Percentiles rank a stretch among this genome's conserved stretches.
These are phyloP conservation scores for Paracyprichromis sp. DNA, from an alignment of 2,113 vertebrate species.

Conservation along the genomic window DNA sequence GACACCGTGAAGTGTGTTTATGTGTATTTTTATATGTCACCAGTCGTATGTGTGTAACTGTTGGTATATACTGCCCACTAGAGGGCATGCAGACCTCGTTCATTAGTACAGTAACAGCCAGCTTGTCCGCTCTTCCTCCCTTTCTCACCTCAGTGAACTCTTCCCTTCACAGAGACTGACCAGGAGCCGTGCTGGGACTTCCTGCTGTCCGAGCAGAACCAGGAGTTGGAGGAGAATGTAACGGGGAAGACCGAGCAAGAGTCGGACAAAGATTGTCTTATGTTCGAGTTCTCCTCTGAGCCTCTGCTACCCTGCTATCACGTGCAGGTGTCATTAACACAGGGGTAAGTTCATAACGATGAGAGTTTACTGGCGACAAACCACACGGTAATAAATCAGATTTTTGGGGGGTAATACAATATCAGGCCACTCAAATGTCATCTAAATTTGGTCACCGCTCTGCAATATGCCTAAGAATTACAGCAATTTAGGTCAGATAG, in stretches of 20 bases:
- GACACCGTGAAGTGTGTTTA: background rate
- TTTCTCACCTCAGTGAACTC: conserved; percentile 4
- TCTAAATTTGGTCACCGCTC: background rate
- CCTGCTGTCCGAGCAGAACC: conserved; percentile 79
- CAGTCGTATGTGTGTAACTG: background rate
- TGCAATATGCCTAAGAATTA: background rate
- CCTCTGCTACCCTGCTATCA: conserved; percentile 92
- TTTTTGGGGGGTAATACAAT: background rate
- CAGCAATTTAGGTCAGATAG: background rate
- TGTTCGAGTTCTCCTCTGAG: conserved; percentile 95
- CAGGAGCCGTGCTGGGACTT: conserved; percentile 85
- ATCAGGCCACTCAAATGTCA: background rate
- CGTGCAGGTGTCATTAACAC: conserved; percentile 88
- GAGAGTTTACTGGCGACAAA: background rate
- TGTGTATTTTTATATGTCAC: background rate
- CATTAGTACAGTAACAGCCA: background rate
- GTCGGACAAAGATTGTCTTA: conserved; percentile 78
- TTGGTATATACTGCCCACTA: conserved; percentile 24
- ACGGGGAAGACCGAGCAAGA: conserved; percentile 76
- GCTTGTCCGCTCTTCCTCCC: background rate
- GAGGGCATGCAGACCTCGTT: conserved; percentile 27
- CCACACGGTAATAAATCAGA: background rate
- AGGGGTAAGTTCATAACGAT: conserved; percentile 78
- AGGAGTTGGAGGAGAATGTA: conserved; percentile 74
- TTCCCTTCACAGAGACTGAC: conserved; percentile 76